phyloP scores from a whole-genome alignment of 2,113 vertebrate species.

The Ptychochromis oligacanthus region DNA sequence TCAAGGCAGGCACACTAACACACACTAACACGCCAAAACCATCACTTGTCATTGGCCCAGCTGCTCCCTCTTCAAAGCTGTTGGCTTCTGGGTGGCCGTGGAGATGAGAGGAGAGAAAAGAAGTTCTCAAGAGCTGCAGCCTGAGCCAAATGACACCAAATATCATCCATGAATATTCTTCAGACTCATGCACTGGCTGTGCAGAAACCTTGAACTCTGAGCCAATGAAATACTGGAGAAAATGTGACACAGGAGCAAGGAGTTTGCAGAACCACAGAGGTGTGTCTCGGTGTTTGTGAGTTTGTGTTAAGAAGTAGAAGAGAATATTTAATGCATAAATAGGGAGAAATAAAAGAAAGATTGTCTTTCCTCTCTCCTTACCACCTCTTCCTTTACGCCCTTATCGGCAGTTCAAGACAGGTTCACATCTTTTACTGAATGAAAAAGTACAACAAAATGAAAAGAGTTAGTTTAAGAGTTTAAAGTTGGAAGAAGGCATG shows the following conservation, averaged over 20 bases:
- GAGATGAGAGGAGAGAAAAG: constrained; percentile 49
- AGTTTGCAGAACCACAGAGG: not conserved
- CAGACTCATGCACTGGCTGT: constrained; percentile 10
- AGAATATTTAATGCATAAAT: not conserved
- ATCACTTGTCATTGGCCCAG: constrained; percentile 74
- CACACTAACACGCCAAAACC: constrained; percentile 60
- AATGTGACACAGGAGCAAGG: constrained; percentile 20
- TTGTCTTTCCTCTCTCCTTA: not conserved
- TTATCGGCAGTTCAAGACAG: not conserved
- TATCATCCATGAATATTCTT: constrained; percentile 46
- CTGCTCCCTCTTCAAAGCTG: constrained; percentile 71
- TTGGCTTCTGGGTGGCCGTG: constrained; percentile 71
- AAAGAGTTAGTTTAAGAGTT: not conserved
- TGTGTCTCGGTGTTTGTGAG: not conserved
- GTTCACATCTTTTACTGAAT: not conserved
- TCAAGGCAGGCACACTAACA: constrained; percentile 42
- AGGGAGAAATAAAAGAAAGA: not conserved
- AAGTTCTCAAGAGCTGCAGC: constrained; percentile 49
- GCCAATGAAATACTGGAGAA: constrained; percentile 23
- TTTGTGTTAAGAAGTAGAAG: not conserved
- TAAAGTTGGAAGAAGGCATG: not conserved
- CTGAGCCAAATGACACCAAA: constrained; percentile 44
- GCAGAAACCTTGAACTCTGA: constrained; percentile 7
- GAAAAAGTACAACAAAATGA: not conserved
- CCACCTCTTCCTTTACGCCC: not conserved